A percentile compares a stretch with the other conserved stretches of the same genome.
These are phyloP conservation scores for Unio pictorum DNA, from an alignment of 2,888 invertebrate genomes.

Conservation along the genomic window DNA sequence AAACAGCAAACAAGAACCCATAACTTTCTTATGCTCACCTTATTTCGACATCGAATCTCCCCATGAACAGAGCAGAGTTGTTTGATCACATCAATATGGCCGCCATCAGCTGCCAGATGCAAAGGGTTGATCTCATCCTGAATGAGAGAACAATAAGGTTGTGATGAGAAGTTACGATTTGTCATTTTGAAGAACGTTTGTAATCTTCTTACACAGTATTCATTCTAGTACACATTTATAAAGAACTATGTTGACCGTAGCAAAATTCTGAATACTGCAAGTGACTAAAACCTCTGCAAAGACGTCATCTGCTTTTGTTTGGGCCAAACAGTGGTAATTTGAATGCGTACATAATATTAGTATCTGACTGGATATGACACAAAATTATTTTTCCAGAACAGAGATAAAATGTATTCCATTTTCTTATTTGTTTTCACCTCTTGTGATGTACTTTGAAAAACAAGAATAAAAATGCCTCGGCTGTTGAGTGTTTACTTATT, in stretches of 20 bases:
- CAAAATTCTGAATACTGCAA: too few relatives aligned
- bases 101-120: conserved; percentile 28
- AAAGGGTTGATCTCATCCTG: conserved; percentile 24
- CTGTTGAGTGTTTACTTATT: too few relatives aligned
- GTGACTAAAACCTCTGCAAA: too few relatives aligned
- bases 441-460: too few relatives aligned
- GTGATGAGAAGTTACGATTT: not conserved
- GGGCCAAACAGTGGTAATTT: not conserved
- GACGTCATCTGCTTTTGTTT: not conserved
- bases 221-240: too few relatives aligned
- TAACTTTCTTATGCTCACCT: conserved; percentile 9
- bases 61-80: conserved; percentile 16
- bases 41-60: conserved; percentile 15
- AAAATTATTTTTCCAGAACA: too few relatives aligned
- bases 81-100: conserved; percentile 13
- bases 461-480: too few relatives aligned
- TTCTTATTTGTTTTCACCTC: too few relatives aligned
- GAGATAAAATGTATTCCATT: too few relatives aligned
- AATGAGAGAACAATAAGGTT: conserved; percentile 2
- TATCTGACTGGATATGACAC: too few relatives aligned
- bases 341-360: not conserved
- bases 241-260: too few relatives aligned
- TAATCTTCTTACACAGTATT: too few relatives aligned
- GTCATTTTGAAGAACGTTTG: not conserved
- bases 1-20: not conserved